These are phyloP conservation scores for Pogona vitticeps DNA, from an alignment of 2,113 vertebrate genomes.

Conservation along the genomic window DNA sequence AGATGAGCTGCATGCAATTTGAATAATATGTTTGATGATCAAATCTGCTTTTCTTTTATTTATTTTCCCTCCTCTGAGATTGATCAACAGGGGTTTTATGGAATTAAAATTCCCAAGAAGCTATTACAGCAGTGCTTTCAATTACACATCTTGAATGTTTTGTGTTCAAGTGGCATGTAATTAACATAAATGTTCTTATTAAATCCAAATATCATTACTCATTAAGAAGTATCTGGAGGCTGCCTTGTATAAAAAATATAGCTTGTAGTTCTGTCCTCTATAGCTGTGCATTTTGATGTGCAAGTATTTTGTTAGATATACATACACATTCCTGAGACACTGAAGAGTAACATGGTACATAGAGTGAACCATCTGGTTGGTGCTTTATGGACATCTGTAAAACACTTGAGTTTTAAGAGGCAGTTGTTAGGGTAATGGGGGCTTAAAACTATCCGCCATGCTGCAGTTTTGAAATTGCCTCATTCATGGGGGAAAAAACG, in stretches of 20 bases:
- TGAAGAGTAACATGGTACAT: not conserved
- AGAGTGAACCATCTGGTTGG: not conserved
- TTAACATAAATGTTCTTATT: slow-evolving; percentile 16
- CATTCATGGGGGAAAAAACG: not conserved
- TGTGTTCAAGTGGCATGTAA: slow-evolving; percentile 14
- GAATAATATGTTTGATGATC: slow-evolving; percentile 7
- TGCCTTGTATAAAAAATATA: not conserved
- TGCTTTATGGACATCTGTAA: not conserved
- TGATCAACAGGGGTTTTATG: slow-evolving; percentile 1
- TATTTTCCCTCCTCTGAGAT: slow-evolving; percentile 22
- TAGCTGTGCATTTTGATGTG: not conserved
- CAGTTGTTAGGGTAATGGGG: not conserved
- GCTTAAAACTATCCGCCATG: not conserved
- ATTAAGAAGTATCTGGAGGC: not conserved
- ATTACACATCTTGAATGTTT: slow-evolving; percentile 2
- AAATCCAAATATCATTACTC: not conserved
- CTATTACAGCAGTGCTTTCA: slow-evolving; percentile 11
- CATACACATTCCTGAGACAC: not conserved
- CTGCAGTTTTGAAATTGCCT: not conserved
- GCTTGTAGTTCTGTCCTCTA: not conserved
- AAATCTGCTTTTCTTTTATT: slow-evolving; percentile 25
- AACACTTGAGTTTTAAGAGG: not conserved
- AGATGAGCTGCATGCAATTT: not conserved
- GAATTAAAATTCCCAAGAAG: not conserved
- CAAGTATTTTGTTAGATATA: not conserved